A percentile compares a stretch with the other conserved stretches of the same genome.
phyloP scores from a whole-genome alignment of 2,113 vertebrate genomes.

The Campylomormyrus tamandua region DNA sequence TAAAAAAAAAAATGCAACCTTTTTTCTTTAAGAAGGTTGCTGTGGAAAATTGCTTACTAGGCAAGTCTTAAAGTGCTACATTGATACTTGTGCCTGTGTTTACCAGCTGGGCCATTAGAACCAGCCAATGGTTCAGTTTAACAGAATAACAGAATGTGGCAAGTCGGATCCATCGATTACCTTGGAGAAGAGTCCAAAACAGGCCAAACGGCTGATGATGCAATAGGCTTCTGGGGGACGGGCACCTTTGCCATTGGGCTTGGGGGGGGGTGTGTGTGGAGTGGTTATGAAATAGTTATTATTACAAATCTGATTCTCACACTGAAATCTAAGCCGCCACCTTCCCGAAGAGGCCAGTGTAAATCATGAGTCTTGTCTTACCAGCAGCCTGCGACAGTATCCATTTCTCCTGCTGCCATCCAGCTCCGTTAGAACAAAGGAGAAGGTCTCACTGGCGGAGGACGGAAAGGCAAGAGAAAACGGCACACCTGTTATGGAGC shows the following conservation, averaged over 20 bases:
- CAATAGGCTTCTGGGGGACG: slow-evolving; percentile 86
- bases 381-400: slow-evolving; percentile 88
- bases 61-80: background rate
- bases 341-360: background rate
- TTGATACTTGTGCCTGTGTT: background rate
- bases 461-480: background rate
- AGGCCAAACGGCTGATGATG: slow-evolving; percentile 87
- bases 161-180: slow-evolving; percentile 38
- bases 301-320: background rate
- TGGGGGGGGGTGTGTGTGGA: background rate
- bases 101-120: background rate
- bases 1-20: background rate
- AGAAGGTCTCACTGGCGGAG: slow-evolving; percentile 79
- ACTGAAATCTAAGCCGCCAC: background rate
- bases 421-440: slow-evolving; percentile 87
- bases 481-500: background rate
- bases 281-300: background rate
- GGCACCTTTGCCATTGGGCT: slow-evolving; percentile 78
- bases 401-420: slow-evolving; percentile 89
- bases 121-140: background rate
- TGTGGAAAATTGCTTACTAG: background rate
- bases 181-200: slow-evolving; percentile 92
- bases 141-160: background rate
- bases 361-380: slow-evolving; percentile 40
- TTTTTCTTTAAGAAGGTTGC: background rate